These are phyloP conservation scores for Sinopyrophorus schimmeli DNA, from an alignment of 2,888 invertebrate genomes.

Conservation along the genomic window DNA sequence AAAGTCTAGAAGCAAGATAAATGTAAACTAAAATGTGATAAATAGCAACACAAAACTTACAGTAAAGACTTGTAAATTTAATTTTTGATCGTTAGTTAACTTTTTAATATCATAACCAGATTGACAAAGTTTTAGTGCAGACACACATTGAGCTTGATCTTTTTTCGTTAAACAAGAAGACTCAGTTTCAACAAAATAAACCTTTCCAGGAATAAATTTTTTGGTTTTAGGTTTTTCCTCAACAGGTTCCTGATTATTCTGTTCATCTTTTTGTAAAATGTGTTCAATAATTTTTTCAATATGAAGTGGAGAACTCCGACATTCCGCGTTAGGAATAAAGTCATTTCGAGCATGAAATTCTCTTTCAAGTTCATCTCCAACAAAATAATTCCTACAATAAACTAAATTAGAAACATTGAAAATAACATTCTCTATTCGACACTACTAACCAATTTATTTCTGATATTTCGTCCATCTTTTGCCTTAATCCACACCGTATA, in stretches of 20 bases:
- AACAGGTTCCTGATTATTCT: neutral
- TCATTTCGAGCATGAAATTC: neutral
- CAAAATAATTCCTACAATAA: too few species aligned
- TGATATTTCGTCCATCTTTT: too few species aligned
- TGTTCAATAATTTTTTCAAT: neutral
- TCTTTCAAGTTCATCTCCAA: constrained; percentile 4
- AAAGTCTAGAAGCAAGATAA: constrained; percentile 31
- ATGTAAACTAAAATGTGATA: neutral
- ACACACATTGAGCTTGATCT: constrained; percentile 36
- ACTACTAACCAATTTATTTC: too few species aligned
- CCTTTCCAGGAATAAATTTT: constrained; percentile 53
- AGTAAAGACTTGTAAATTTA: constrained; percentile 32
- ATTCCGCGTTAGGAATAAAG: neutral
- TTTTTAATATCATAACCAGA: constrained; percentile 28
- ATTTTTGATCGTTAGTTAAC: constrained; percentile 30
- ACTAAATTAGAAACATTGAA: too few species aligned
- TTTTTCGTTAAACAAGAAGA: constrained; percentile 27
- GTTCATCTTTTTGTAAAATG: neutral
- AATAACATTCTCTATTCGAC: too few species aligned
- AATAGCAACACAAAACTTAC: constrained; percentile 30
- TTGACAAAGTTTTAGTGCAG: constrained; percentile 36
- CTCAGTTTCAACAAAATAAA: constrained; percentile 18
- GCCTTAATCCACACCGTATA: too few species aligned
- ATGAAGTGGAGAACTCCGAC: neutral
- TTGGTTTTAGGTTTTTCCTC: neutral